Evolutionary conservation across 2,888 invertebrate genomes (phyloP).

Genomic region (Stomorhina lunata): DNA sequence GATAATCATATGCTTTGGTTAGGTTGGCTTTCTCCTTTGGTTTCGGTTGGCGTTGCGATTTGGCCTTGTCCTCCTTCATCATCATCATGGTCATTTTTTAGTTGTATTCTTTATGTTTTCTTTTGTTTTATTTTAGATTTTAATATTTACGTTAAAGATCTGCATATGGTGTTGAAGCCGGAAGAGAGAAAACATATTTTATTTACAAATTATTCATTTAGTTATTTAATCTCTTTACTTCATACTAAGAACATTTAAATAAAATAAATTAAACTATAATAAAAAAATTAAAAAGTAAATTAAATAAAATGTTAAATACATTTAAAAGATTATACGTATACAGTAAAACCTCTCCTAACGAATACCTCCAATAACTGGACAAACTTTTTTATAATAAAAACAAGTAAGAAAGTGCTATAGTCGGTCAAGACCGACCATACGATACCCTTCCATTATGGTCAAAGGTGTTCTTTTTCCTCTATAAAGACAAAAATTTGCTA

Average conservation of each 20-base stretch:
- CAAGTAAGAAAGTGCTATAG: no score
- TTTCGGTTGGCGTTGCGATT: neutral
- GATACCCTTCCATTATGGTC: no score
- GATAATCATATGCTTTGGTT: constrained; percentile 47
- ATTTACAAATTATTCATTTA: constrained; percentile 6
- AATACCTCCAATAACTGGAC: no score
- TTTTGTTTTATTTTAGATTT: neutral
- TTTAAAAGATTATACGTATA: no score
- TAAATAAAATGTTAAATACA: no score
- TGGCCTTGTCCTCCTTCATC: constrained; percentile 43
- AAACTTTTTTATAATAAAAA: no score
- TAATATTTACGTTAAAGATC: neutral
- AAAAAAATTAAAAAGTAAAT: constrained; percentile 8
- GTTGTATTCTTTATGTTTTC: neutral
- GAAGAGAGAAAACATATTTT: constrained; percentile 5
- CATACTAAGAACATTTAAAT: neutral
- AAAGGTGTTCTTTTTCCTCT: no score
- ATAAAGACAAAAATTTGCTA: no score
- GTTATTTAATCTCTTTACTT: neutral
- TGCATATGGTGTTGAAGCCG: neutral
- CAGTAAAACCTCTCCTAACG: no score
- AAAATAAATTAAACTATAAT: neutral
- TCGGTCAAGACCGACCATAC: no score
- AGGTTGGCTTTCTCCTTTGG: neutral
- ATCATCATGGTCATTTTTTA: neutral